Conservation (phyloP, 1,140 invertebrate genomes). For the Zeugodacus cucurbitae region DNA sequence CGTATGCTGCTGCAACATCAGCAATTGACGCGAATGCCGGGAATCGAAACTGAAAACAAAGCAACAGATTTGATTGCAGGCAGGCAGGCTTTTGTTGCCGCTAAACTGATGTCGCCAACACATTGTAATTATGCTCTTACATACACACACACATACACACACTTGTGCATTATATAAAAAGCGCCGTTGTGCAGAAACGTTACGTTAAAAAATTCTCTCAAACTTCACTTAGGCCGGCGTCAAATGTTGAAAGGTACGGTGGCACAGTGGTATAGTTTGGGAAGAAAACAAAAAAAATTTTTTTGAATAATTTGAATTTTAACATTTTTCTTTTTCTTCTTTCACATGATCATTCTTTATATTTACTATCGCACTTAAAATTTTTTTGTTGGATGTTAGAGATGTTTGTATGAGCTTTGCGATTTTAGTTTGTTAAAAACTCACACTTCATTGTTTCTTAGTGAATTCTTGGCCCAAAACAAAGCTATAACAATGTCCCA, state of each 20-base stretch:
- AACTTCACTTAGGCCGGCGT: neutral
- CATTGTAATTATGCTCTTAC: neutral
- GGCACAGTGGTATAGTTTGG: neutral
- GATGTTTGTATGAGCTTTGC: no score
- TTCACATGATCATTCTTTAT: no score
- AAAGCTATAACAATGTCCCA: no score
- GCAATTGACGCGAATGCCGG: slow-evolving; percentile 2
- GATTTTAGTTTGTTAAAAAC: no score
- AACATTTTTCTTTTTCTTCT: no score
- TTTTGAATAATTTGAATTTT: neutral
- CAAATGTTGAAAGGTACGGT: neutral
- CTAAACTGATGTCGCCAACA: slow-evolving; percentile 38
- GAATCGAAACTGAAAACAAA: slow-evolving; percentile 18
- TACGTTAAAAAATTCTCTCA: neutral
- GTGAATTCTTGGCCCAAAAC: no score
- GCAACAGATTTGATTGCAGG: slow-evolving; percentile 30
- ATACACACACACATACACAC: neutral
- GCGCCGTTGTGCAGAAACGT: neutral
- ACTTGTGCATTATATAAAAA: neutral
- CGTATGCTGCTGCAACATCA: neutral
- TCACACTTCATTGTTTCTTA: no score
- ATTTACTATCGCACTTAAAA: no score
- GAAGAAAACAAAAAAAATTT: neutral
- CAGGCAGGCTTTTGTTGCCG: slow-evolving; percentile 5
- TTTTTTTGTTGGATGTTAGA: no score